Evolutionary conservation across 2,888 invertebrate genomes (phyloP), one percentile per base, ranked within the genome.

Genomic region (Melanostoma scalare): DNA sequence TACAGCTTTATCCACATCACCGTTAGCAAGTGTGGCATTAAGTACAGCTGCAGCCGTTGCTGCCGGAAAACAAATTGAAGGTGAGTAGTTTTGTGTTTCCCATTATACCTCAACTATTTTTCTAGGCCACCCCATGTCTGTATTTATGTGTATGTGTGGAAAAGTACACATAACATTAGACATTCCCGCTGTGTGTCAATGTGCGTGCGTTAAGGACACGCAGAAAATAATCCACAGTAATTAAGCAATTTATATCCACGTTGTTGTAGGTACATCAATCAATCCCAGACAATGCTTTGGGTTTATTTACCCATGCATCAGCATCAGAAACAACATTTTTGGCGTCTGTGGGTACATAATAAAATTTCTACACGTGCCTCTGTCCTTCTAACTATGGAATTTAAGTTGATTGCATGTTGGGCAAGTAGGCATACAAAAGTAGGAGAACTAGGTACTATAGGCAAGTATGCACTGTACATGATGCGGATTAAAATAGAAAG

Each of bases 31-130:
- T 88, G 94, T 94, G 80, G 95, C 95, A 87, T 93, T 95, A 87
- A 94, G 95, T 67, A 94, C 95, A 77, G 94, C 96, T 73, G 95
- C 95, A 65, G 95, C 95, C 58, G 95, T 95, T 38, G 96, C 96
- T 79, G 95, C 96, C 84, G 96, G 96, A 86, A 98, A 98, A 92
- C 98, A 98, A 92, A 96, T 98, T 89, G 98, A 98, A 94, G 96
- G 95, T 95, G 92, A 92, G 89, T 89, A 33, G 77, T 69, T 61
- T 65, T 82, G 69, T 76, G 71, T 67, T 75, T 58, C 52, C 31
- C 53, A 75, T 44, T 9, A 52, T 52, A 46, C 8, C 65, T 33
- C 36, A 80, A 71, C 76, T 73, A 42, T 55, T 69, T 58, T 69
- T 65, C 46, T 76, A 30, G 10, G 42, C 40, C 38, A 56, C 31